A percentile compares a stretch with the other conserved stretches of the same genome.
These are phyloP conservation scores for Andrena cerasifolii DNA, from an alignment of 1,140 invertebrate genomes.

Conservation along the genomic window DNA sequence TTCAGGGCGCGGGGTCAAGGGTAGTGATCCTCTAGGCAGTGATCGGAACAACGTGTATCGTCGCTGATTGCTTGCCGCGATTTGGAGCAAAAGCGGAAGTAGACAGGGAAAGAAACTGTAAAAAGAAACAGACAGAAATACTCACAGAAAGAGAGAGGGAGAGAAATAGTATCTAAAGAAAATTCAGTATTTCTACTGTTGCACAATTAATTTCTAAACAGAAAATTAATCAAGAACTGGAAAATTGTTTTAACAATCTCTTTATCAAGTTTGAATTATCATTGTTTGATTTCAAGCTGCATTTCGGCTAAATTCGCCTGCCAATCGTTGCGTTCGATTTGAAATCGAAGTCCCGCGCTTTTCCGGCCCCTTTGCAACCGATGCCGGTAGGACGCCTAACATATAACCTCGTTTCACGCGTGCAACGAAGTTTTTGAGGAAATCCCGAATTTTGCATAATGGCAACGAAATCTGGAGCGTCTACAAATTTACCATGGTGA, in stretches of 20 bases:
- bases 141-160: too few relatives aligned
- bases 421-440: neutral
- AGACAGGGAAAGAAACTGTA: too few relatives aligned
- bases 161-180: too few relatives aligned
- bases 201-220: too few relatives aligned
- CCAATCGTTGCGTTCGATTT: neutral
- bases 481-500: constrained; percentile 84
- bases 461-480: constrained; percentile 60
- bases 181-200: neutral
- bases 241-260: too few relatives aligned
- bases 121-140: too few relatives aligned
- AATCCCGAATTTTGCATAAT: constrained; percentile 38
- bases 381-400: neutral
- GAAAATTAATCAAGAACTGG: too few relatives aligned
- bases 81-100: too few relatives aligned
- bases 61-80: too few relatives aligned
- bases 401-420: constrained; percentile 12
- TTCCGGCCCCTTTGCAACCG: neutral
- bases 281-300: neutral
- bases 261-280: neutral
- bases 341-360: neutral
- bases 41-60: too few relatives aligned
- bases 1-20: too few relatives aligned
- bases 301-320: neutral
- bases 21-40: too few relatives aligned